Percentiles rank a stretch among this genome's conserved stretches.
Evolutionary conservation across 2,797 vertebrate genomes (phyloP).

Genomic region (Urophycis tenuis): DNA sequence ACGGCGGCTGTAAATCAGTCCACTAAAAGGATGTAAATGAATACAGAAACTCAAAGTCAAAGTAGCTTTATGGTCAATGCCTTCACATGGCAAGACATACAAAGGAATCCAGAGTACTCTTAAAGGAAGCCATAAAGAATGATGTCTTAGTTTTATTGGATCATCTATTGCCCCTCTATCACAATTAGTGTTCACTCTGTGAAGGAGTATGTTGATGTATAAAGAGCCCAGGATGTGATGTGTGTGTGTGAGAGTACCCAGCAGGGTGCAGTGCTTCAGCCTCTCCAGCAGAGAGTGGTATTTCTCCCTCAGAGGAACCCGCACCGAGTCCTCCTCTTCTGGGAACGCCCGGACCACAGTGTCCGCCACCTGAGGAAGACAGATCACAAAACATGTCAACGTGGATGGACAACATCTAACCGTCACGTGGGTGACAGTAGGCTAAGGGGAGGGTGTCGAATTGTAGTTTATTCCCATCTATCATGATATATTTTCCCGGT

Average conservation of each 20-base stretch:
- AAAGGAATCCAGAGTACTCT: no score
- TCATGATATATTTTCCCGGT: no score
- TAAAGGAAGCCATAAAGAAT: neutral
- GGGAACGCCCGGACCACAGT: constrained; percentile 82
- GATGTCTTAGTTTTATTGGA: neutral
- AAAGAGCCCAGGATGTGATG: neutral
- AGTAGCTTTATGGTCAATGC: no score
- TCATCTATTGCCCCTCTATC: neutral
- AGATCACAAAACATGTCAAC: neutral
- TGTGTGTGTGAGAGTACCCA: constrained; percentile 68
- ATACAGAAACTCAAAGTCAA: neutral
- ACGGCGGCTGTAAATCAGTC: neutral
- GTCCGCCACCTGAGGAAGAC: constrained; percentile 78
- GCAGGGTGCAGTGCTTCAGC: constrained; percentile 67
- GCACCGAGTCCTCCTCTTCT: constrained; percentile 79
- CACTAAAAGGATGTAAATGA: neutral
- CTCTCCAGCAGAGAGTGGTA: constrained; percentile 77
- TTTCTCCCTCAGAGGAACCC: constrained; percentile 89
- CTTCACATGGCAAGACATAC: no score
- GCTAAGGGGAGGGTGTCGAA: neutral
- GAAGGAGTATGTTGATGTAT: neutral
- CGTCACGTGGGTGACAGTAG: neutral
- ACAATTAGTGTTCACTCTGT: neutral
- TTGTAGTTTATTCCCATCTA: no score
- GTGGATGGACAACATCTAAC: neutral